Conservation (phyloP, 2,113 vertebrate genomes). For the Nestor notabilis region DNA sequence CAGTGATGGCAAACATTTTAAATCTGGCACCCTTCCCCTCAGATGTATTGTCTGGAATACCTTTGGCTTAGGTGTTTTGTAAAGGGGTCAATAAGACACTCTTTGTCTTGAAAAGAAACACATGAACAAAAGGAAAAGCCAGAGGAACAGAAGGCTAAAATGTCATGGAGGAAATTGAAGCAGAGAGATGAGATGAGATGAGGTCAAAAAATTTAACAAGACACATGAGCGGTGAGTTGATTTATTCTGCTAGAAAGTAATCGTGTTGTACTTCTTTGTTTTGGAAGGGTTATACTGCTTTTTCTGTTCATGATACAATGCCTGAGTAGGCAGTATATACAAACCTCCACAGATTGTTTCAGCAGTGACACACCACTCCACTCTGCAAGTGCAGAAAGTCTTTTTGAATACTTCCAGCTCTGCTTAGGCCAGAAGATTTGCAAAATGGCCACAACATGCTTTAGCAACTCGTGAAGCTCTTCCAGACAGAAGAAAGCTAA, state of each 20-base stretch:
- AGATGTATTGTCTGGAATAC: not conserved
- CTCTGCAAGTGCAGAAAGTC: not conserved
- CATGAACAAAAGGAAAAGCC: not conserved
- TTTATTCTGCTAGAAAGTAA: not conserved
- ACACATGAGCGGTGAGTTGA: not conserved
- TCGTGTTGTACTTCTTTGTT: not conserved
- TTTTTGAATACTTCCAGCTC: not conserved
- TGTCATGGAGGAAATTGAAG: not conserved
- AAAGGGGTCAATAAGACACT: not conserved
- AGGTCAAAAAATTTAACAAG: conserved; percentile 1
- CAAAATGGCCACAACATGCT: not conserved
- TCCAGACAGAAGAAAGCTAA: not conserved
- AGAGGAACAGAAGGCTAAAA: not conserved
- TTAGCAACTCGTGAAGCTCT: not conserved
- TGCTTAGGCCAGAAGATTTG: not conserved
- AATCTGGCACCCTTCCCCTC: not conserved
- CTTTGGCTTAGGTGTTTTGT: not conserved
- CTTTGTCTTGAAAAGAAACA: not conserved
- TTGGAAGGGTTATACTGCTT: not conserved
- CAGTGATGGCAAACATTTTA: not conserved
- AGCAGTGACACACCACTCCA: not conserved
- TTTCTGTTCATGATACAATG: not conserved
- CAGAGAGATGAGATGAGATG: not conserved
- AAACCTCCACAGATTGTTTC: not conserved
- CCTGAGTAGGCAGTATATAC: not conserved